Conservation (phyloP, 2,113 vertebrate genomes). For the Peromyscus polionotus region DNA sequence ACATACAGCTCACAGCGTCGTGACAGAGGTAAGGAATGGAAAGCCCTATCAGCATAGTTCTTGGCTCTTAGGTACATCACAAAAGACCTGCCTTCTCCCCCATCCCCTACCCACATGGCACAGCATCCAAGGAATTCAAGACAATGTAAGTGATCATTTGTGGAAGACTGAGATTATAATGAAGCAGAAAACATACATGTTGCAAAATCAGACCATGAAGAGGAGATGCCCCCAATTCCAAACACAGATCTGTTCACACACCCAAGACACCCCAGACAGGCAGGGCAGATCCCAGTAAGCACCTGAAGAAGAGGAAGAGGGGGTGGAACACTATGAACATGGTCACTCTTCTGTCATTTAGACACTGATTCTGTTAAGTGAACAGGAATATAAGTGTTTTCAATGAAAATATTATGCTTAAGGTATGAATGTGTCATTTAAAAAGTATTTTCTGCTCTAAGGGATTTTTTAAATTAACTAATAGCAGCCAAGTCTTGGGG, state of each 20-base stretch:
- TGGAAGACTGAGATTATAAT: neutral
- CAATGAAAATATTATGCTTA: slow-evolving; percentile 58
- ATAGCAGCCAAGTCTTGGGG: neutral
- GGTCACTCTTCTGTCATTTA: neutral
- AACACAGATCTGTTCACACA: neutral
- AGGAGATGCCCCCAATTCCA: neutral
- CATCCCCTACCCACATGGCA: neutral
- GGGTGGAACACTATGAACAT: no score
- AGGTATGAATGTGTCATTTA: slow-evolving; percentile 29
- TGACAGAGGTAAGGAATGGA: neutral
- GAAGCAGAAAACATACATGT: neutral
- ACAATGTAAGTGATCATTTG: neutral
- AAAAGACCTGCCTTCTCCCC: neutral
- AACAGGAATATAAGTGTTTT: neutral
- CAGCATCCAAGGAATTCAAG: slow-evolving; percentile 30
- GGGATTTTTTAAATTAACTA: slow-evolving; percentile 20
- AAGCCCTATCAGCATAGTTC: neutral
- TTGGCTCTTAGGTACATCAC: neutral
- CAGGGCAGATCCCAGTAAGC: neutral
- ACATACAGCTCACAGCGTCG: neutral
- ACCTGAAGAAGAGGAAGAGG: neutral
- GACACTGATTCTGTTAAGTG: neutral
- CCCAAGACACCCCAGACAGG: neutral
- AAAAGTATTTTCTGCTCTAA: slow-evolving; percentile 29
- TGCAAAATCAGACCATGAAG: neutral